Evolutionary conservation across 2,888 invertebrate species (phyloP).

Genomic region (Sphecodes monilicornis): DNA sequence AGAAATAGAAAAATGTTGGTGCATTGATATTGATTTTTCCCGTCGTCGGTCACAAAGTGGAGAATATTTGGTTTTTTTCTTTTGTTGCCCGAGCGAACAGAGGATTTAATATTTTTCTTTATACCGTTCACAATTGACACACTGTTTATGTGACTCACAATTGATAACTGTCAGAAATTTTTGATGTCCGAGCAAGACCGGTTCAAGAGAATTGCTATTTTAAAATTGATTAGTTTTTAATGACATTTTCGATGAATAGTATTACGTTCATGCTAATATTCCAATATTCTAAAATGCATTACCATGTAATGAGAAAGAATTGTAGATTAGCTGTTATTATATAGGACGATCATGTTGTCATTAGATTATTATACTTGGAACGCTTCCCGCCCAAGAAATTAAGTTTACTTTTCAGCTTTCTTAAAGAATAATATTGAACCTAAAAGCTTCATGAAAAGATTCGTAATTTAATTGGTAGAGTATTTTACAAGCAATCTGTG

Average conservation of each 20-base stretch:
- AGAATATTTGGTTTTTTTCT: neutral
- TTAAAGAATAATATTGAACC: neutral
- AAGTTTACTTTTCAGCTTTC: neutral
- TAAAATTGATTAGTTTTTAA: neutral
- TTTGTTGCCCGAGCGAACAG: neutral
- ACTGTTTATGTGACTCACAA: too few relatives aligned
- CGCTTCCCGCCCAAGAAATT: neutral
- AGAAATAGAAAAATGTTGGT: neutral
- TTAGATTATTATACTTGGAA: neutral
- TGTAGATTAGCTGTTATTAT: neutral
- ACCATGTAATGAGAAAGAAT: neutral
- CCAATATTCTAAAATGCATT: neutral
- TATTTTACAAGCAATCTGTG: neutral
- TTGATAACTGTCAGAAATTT: too few relatives aligned
- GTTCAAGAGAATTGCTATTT: neutral
- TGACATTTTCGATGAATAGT: neutral
- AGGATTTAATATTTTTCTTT: neutral
- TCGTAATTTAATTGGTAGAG: neutral
- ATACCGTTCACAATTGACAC: too few relatives aligned
- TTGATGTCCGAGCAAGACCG: neutral
- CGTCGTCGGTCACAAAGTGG: neutral
- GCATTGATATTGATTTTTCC: neutral
- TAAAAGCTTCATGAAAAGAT: neutral
- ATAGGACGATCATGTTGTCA: neutral
- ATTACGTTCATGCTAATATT: neutral